Percentiles rank a stretch among this genome's conserved stretches.
These are phyloP conservation scores for Ancistrus triradiatus DNA, from an alignment of 2,113 vertebrate species.

Conservation along the genomic window DNA sequence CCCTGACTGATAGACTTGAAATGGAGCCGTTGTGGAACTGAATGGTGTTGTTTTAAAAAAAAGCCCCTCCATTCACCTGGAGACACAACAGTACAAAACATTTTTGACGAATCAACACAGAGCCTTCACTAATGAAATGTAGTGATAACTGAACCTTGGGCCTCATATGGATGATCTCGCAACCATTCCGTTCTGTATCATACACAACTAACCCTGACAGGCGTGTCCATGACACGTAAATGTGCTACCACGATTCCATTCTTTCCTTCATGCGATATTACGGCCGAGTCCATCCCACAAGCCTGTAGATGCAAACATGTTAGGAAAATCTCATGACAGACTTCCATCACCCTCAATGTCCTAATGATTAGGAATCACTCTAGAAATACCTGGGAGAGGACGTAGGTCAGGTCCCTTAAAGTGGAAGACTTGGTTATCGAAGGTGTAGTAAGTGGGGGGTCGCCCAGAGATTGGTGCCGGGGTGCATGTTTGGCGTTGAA, in stretches of 20 bases:
- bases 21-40: slow-evolving; percentile 23
- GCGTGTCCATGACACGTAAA: slow-evolving; percentile 50
- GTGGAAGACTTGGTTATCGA: slow-evolving; percentile 50
- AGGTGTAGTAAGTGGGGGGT: slow-evolving; percentile 64
- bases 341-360: background rate
- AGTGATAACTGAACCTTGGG: slow-evolving; percentile 54
- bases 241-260: slow-evolving; percentile 53
- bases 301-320: background rate
- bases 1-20: slow-evolving; percentile 48
- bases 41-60: slow-evolving; percentile 51
- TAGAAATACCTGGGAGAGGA: no score
- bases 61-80: slow-evolving; percentile 57
- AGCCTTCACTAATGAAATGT: no score
- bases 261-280: slow-evolving; percentile 52
- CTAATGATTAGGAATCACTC: slow-evolving; percentile 17
- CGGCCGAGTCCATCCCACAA: slow-evolving; percentile 39
- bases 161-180: slow-evolving; percentile 34
- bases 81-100: slow-evolving; percentile 6
- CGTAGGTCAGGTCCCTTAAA: slow-evolving; percentile 56
- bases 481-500: slow-evolving; percentile 52
- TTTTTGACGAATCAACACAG: background rate
- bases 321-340: background rate
- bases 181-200: slow-evolving; percentile 49
- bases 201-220: no score
- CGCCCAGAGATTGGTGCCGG: slow-evolving; percentile 54